Conservation (phyloP, 2,113 vertebrate genomes). For the Zosterops pallidus region DNA sequence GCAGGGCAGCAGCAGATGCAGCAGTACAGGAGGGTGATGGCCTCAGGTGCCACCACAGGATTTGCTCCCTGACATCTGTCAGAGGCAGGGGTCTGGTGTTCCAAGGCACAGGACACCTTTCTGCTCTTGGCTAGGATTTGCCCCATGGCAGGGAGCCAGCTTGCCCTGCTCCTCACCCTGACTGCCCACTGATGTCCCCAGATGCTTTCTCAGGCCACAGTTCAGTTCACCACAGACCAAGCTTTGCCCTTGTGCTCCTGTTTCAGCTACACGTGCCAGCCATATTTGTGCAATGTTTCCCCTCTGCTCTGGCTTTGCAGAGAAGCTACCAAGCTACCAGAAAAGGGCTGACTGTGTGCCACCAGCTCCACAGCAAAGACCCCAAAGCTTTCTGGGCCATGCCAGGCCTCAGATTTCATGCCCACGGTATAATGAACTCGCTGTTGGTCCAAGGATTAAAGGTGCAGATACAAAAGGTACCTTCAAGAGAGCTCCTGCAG, state of each 20-base stretch:
- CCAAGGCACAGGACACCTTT: neutral
- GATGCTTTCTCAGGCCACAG: neutral
- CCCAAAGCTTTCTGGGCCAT: neutral
- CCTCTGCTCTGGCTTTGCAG: neutral
- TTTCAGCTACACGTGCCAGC: fast-evolving
- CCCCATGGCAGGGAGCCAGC: neutral
- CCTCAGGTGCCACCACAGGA: neutral
- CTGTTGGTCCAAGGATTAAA: neutral
- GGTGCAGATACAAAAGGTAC: neutral
- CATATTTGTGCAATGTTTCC: neutral
- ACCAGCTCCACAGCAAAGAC: neutral
- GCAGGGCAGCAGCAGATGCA: neutral
- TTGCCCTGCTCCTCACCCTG: neutral
- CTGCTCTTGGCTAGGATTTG: neutral
- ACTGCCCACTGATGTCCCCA: neutral
- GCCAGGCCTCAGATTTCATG: neutral
- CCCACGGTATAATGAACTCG: neutral
- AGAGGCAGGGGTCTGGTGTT: neutral
- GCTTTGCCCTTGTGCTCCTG: neutral
- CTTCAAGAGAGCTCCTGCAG: neutral
- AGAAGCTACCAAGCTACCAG: neutral
- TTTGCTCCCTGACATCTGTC: fast-evolving
- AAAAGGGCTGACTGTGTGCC: neutral
- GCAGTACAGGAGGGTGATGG: neutral
- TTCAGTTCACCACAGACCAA: neutral